Percentiles rank a stretch among this genome's conserved stretches.
phyloP scores from a whole-genome alignment of 2,113 vertebrate species.

The Pangasianodon hypophthalmus region DNA sequence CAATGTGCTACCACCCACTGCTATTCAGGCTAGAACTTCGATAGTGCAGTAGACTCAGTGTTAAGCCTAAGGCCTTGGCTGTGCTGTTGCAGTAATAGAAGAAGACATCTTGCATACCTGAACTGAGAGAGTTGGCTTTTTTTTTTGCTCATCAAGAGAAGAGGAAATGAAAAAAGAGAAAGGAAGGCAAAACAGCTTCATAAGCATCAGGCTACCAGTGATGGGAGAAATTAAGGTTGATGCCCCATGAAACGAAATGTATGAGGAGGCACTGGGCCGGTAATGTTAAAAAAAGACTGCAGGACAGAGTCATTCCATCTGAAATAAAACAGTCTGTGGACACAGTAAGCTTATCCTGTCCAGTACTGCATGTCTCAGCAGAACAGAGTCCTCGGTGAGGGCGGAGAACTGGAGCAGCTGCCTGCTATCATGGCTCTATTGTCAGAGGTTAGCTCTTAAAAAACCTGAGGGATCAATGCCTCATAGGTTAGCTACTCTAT shows the following conservation, averaged over 20 bases:
- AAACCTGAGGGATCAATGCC: neutral
- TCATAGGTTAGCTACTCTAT: neutral
- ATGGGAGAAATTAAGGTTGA: constrained; percentile 66
- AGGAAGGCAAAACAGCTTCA: constrained; percentile 49
- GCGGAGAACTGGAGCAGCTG: constrained; percentile 46
- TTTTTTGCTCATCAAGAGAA: neutral
- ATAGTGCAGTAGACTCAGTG: constrained; percentile 25
- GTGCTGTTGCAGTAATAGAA: constrained; percentile 48
- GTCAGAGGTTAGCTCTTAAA: constrained; percentile 18
- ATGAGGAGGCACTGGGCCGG: constrained; percentile 55
- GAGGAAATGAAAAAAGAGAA: constrained; percentile 16
- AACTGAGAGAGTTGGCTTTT: constrained; percentile 47
- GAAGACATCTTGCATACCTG: constrained; percentile 48
- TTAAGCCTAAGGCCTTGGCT: constrained; percentile 43
- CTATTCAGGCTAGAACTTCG: constrained; percentile 25
- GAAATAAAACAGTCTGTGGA: constrained; percentile 68
- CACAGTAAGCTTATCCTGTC: constrained; percentile 53
- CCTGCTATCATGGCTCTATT: constrained; percentile 36
- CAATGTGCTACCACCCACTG: constrained; percentile 41
- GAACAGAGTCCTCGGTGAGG: constrained; percentile 24
- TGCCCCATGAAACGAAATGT: constrained; percentile 67
- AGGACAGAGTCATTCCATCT: constrained; percentile 58
- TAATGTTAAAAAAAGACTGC: constrained; percentile 64
- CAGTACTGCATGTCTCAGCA: constrained; percentile 42
- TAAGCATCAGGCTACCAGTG: constrained; percentile 61